Percentiles rank a stretch among this genome's conserved stretches.
Evolutionary conservation across 2,888 invertebrate genomes (phyloP).

Genomic region (Leptinotarsa tumamoca): DNA sequence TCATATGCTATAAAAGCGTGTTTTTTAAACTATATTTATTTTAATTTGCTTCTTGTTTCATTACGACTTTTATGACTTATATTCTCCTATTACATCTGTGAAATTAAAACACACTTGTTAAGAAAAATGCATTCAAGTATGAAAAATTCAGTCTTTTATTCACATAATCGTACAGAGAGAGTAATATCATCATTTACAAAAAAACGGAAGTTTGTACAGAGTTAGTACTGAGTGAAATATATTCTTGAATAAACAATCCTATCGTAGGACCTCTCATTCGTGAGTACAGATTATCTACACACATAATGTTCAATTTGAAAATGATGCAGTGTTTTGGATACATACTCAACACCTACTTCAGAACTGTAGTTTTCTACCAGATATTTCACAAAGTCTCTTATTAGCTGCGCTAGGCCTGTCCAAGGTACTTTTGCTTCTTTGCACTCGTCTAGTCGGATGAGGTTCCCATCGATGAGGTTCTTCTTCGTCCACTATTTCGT

Average conservation of each 20-base stretch:
- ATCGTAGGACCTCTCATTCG: no score
- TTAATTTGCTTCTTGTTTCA: no score
- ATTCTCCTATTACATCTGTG: no score
- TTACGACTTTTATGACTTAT: no score
- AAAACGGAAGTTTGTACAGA: no score
- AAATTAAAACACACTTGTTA: no score
- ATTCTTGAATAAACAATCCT: no score
- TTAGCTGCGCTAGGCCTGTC: conserved; percentile 21
- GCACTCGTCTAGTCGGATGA: conserved; percentile 8
- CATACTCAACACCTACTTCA: background rate
- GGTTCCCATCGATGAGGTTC: background rate
- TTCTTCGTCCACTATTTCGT: conserved; percentile 15
- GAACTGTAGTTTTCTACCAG: background rate
- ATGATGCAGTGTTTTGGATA: no score
- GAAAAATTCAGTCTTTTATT: conserved; percentile 10
- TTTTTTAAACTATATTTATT: no score
- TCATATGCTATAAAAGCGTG: no score
- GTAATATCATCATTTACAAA: background rate
- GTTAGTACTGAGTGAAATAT: no score
- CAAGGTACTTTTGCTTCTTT: conserved; percentile 36
- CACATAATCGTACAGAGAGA: background rate
- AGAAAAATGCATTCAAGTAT: background rate
- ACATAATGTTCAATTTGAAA: background rate
- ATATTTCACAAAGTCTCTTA: conserved; percentile 3
- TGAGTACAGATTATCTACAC: no score